Evolutionary conservation across 2,113 vertebrate species (phyloP), one percentile per base, ranked within the genome.

Genomic region (Dascyllus trimaculatus): DNA sequence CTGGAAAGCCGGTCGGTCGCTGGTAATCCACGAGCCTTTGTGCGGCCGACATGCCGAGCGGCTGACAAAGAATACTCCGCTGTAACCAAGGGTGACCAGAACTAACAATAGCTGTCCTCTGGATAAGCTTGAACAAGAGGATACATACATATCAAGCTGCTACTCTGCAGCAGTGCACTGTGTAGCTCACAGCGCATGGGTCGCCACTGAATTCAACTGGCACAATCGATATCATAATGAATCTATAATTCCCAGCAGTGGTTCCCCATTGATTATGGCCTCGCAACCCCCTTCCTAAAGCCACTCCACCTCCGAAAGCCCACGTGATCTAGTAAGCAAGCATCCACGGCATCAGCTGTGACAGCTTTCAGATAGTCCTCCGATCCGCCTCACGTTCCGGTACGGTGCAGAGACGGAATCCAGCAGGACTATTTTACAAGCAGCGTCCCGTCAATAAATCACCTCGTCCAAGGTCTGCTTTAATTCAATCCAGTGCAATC

Each of bases 401-500:
- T 17, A 24, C 9, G 15, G 52, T 58, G 14, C 46, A 1, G 56
- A 46, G 51, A 82, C 65, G 71, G 80, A 77, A 87, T 85, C 77
- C 82, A 73, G 75, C 59, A 21, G 49, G 60, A 58, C 82, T 26
- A 32, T 83, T 91, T 91, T 71, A 87, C 85, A 80, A 82, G 83
- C 75, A 19, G 73, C 49, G n/a, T 72, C 66, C 79, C 81, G 14
- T 83, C 85, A 10, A 91, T 93, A 89, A 93, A 92, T 92, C 87
- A 90, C 57, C 71, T 61, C 75, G 53, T 84, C 77, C 91, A 88
- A 93, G 86, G 90, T 90, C 91, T 82, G 76, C 82, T 88, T 88
- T 90, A 93, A 92, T 92, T 91, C 89, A 89, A 87, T 91, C 86
- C 78, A 51, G 75, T 43, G 87, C 86, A 85, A 90, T 92, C 85